phyloP scores from a whole-genome alignment of 2,113 vertebrate species.

The Erpornis zantholeuca region DNA sequence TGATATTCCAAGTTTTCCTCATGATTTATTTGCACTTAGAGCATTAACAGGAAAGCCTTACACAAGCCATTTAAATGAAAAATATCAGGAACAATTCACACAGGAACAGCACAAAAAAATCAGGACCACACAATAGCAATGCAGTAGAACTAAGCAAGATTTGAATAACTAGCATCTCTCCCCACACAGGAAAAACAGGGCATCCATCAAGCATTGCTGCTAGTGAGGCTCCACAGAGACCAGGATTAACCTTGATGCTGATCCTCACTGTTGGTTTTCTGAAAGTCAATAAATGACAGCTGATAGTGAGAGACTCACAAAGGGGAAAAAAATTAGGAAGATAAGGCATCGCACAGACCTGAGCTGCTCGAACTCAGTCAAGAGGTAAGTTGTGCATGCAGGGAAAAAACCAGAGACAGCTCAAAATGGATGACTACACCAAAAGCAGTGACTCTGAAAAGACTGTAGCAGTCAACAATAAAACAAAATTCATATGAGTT shows the following conservation, averaged over 20 bases:
- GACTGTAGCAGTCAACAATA: not conserved
- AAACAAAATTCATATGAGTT: not conserved
- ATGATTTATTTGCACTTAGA: conserved; percentile 8
- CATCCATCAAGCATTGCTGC: not conserved
- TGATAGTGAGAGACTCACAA: not conserved
- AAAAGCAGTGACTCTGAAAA: not conserved
- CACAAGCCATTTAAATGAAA: conserved; percentile 36
- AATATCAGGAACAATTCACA: conserved; percentile 25
- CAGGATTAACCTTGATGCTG: conserved; percentile 3
- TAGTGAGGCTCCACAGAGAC: not conserved
- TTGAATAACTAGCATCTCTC: not conserved
- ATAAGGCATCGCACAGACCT: not conserved
- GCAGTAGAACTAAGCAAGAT: not conserved
- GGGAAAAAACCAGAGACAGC: not conserved
- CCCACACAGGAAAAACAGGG: not conserved
- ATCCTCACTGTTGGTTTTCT: not conserved
- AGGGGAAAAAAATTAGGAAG: not conserved
- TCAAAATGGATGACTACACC: not conserved
- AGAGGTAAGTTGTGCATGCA: not conserved
- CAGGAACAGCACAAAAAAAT: not conserved
- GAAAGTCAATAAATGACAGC: not conserved
- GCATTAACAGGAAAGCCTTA: conserved; percentile 20
- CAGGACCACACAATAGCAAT: not conserved
- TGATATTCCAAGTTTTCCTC: not conserved
- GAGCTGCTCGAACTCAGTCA: not conserved